Conservation (phyloP, 2,113 vertebrate species). For the Crotophaga sulcirostris region DNA sequence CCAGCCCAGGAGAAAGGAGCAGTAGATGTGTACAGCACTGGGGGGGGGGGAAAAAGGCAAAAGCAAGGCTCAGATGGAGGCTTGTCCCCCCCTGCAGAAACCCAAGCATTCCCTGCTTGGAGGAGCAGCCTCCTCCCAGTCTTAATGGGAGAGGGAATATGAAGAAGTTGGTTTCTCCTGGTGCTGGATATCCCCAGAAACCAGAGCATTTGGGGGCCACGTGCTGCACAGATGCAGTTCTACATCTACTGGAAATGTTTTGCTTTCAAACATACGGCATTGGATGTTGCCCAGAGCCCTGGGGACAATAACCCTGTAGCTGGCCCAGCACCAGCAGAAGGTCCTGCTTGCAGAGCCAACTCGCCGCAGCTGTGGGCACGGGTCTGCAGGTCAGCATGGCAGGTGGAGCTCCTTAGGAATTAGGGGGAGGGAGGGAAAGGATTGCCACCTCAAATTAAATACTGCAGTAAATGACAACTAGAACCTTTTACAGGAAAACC, state of each 20-base stretch:
- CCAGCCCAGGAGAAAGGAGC: background rate
- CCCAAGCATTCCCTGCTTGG: background rate
- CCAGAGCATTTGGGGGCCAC: background rate
- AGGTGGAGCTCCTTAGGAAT: background rate
- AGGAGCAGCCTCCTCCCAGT: background rate
- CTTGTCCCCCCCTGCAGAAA: background rate
- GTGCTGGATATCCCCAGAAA: background rate
- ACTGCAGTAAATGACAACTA: background rate
- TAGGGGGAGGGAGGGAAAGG: background rate
- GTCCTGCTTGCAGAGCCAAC: background rate
- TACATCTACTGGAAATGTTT: background rate
- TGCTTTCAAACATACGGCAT: background rate
- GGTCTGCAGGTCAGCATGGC: background rate
- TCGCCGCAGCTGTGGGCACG: rapidly evolving
- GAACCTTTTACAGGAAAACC: conserved; percentile 33
- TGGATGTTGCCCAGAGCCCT: background rate
- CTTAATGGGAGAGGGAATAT: background rate
- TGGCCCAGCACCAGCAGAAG: background rate
- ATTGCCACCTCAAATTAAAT: background rate
- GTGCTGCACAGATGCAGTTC: background rate
- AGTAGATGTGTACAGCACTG: background rate
- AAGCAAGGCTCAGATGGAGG: background rate
- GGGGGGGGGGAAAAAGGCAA: background rate
- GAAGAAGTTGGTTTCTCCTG: background rate
- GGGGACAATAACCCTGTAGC: background rate